Base-by-base conservation (phyloP, 2,113 vertebrate genomes). In the Chloroceryle aenea region DNA sequence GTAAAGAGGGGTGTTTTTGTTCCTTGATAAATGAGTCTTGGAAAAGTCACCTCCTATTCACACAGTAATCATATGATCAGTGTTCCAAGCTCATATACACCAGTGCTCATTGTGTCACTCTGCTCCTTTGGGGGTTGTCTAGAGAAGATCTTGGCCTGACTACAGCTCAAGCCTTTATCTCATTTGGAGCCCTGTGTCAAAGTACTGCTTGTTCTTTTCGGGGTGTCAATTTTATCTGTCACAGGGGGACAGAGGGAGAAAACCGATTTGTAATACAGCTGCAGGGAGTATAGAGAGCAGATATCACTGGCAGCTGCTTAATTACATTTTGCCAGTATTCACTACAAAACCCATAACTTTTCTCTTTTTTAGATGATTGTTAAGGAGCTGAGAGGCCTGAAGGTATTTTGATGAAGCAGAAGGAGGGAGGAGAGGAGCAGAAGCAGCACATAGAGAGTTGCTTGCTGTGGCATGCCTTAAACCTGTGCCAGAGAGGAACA, bases 291-390 rank as follows among this genome's bases (percentile, higher is more conserved):
- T 11, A 45, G 56, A 52, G 59, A 79, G 38, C 43, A 87, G 87
- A 75, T 26, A 50, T 82, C n/a, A 36, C 53, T 58, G 63, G 59
- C 74, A 90, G 82, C 66, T 91, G 58, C 71, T 83, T 93, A 88
- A 88, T 92, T 95, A 29, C 36, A 42, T 80, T 79, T 95, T 93
- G 40, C 59, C 63, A 69, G 29, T 66, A 93, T 94, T 93, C 67
- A 23, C 58, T 77, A 7, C 34, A 72, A 76, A 80, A 18, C 4
- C 19, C 0, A 0, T 80, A 88, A 87, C 79, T 85, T 79, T 10
- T 75, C 17, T n/a, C 16, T 53, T 79, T 87, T 62, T 30, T 14
- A 58, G 67, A 64, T 88, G 48, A 72, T 58, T 77, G n/a, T 42
- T 94, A 29, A 68, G 68, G 45, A 59, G 11, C n/a, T 82, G 48